These are phyloP conservation scores for Drosophila birchii DNA, from an alignment of 2,888 invertebrate genomes.

Conservation along the genomic window DNA sequence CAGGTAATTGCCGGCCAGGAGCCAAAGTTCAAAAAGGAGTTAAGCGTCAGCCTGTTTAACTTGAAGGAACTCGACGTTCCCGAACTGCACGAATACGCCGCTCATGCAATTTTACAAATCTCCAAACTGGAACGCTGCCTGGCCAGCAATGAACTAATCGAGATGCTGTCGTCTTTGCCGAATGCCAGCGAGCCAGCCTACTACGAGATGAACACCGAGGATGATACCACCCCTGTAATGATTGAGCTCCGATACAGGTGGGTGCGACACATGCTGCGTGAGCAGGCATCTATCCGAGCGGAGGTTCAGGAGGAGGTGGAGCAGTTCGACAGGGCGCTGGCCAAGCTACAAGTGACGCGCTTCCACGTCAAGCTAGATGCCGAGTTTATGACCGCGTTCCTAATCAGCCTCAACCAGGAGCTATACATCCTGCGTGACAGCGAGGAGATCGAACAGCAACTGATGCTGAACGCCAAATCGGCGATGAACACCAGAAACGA, in stretches of 20 bases:
- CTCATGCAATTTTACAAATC: conserved; percentile 61
- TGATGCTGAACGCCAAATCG: conserved; percentile 87
- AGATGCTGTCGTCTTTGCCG: conserved; percentile 57
- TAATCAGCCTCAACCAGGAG: conserved; percentile 90
- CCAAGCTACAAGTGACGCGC: conserved; percentile 86
- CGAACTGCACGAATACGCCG: conserved; percentile 57
- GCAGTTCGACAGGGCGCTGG: conserved; percentile 88
- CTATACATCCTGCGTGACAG: conserved; percentile 90
- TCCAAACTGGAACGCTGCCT: conserved; percentile 49
- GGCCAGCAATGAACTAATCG: conserved; percentile 36
- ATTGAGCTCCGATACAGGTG: conserved; percentile 71
- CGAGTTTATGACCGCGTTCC: conserved; percentile 87
- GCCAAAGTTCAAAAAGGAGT: too few relatives aligned
- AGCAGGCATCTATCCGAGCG: conserved; percentile 88
- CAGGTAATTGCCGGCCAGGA: background rate
- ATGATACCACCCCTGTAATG: conserved; percentile 57
- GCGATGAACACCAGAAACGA: conserved; percentile 86
- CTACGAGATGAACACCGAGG: conserved; percentile 51
- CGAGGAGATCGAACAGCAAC: conserved; percentile 88
- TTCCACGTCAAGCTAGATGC: conserved; percentile 87
- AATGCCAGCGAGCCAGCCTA: conserved; percentile 56
- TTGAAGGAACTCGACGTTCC: conserved; percentile 20
- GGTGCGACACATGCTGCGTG: conserved; percentile 86
- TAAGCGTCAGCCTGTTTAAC: conserved; percentile 20
- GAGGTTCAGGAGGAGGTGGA: conserved; percentile 87